phyloP scores from a whole-genome alignment of 2,797 vertebrate genomes.

The Phrynocephalus forsythii region DNA sequence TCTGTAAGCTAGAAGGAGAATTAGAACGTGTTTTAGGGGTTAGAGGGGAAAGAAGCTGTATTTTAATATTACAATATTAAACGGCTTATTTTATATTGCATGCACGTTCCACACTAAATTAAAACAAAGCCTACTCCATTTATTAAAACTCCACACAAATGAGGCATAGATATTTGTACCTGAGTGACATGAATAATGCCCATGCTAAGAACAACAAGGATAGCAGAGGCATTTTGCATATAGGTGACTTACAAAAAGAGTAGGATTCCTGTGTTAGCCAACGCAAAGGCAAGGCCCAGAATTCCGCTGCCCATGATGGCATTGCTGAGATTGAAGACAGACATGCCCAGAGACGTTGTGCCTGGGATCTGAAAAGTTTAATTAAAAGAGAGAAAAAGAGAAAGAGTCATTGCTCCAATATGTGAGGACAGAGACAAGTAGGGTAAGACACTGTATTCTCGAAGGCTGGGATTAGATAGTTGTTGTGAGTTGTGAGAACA shows the following conservation, averaged over 20 bases:
- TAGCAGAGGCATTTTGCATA: conserved; percentile 13
- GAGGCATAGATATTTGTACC: conserved; percentile 23
- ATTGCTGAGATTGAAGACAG: conserved; percentile 84
- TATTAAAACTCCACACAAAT: conserved; percentile 30
- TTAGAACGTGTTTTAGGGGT: not conserved
- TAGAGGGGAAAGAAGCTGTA: not conserved
- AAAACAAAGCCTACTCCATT: not conserved
- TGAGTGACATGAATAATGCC: conserved; percentile 21
- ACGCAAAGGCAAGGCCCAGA: conserved; percentile 82
- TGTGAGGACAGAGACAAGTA: no score
- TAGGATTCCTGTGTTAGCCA: conserved; percentile 84
- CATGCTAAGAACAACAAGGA: conserved; percentile 30
- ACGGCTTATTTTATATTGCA: not conserved
- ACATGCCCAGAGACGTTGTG: conserved; percentile 82
- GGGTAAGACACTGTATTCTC: no score
- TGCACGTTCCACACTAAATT: not conserved
- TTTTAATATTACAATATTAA: not conserved
- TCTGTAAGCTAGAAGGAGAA: not conserved
- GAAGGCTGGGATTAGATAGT: no score
- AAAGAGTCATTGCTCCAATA: not conserved
- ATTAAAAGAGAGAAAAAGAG: conserved; percentile 8
- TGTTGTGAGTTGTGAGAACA: no score
- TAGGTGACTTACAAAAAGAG: conserved; percentile 81
- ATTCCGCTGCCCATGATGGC: conserved; percentile 86
- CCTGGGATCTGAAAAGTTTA: conserved; percentile 75